Percentiles rank a stretch among this genome's conserved stretches.
These are phyloP conservation scores for Ivindomyrus marchei DNA, from an alignment of 2,113 vertebrate species.

Conservation along the genomic window DNA sequence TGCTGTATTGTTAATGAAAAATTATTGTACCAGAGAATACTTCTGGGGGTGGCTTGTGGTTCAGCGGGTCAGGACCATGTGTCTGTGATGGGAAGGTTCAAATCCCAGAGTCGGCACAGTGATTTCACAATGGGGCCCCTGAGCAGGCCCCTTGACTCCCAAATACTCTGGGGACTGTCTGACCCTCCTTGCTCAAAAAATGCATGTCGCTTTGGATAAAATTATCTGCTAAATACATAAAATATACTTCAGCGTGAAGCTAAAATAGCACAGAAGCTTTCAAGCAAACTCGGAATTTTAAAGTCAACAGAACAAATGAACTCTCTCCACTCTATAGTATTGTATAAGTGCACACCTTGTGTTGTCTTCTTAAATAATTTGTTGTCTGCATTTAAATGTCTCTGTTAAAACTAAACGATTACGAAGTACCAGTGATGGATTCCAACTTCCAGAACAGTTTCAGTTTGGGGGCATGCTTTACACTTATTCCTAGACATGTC, in stretches of 20 bases:
- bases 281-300: not conserved
- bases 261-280: not conserved
- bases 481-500: not conserved
- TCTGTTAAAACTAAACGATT: not conserved
- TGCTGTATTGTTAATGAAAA: not conserved
- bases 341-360: not conserved
- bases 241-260: not conserved
- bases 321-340: not conserved
- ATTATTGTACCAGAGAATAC: not conserved
- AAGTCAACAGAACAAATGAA: not conserved
- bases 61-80: not conserved
- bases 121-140: not conserved
- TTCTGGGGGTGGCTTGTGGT: not conserved
- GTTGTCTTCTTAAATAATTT: not conserved
- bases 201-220: not conserved
- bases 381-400: not conserved
- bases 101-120: not conserved
- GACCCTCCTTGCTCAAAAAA: not conserved
- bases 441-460: not conserved
- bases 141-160: not conserved
- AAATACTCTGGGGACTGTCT: not conserved
- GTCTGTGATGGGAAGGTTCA: not conserved
- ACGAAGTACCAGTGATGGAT: not conserved
- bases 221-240: not conserved
- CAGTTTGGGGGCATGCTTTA: not conserved